Percentiles rank a stretch among this genome's conserved stretches.
Evolutionary conservation across 2,113 vertebrate genomes (phyloP).

Genomic region (Gobius niger): DNA sequence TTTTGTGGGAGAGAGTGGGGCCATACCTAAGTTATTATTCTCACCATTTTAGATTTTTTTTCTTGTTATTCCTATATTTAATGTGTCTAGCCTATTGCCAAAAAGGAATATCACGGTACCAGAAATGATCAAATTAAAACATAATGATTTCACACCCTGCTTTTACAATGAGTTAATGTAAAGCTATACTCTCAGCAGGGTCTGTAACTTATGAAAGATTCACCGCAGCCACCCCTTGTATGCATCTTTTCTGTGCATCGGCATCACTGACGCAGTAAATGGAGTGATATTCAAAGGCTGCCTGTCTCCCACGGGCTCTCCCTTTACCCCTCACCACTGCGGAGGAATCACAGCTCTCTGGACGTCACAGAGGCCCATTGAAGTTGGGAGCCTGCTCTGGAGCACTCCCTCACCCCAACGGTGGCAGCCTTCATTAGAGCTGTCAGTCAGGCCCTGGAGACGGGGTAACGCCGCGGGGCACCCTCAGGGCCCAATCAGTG

Average conservation of each 20-base stretch:
- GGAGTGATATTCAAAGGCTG: slow-evolving; percentile 67
- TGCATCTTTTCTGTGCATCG: slow-evolving; percentile 44
- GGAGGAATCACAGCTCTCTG: slow-evolving; percentile 70
- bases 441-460: slow-evolving; percentile 77
- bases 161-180: slow-evolving; percentile 38
- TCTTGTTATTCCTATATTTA: too few relatives aligned
- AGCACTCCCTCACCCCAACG: slow-evolving; percentile 55
- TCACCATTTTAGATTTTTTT: too few relatives aligned
- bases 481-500: slow-evolving; percentile 79
- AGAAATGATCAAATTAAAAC: too few relatives aligned
- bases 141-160: slow-evolving; percentile 10
- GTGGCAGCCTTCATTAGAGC: slow-evolving; percentile 78
- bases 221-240: slow-evolving; percentile 36
- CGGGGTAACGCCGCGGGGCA: slow-evolving; percentile 65
- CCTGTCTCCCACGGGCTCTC: slow-evolving; percentile 62
- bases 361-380: slow-evolving; percentile 73
- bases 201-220: slow-evolving; percentile 60
- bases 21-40: too few relatives aligned
- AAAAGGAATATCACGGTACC: too few relatives aligned
- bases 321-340: slow-evolving; percentile 49
- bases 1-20: too few relatives aligned
- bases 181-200: slow-evolving; percentile 31
- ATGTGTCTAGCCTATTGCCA: too few relatives aligned
- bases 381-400: slow-evolving; percentile 69
- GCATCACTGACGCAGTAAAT: slow-evolving; percentile 61